These are phyloP conservation scores for Anguilla pacifica DNA, from an alignment of 2,797 vertebrate genomes.

Conservation along the genomic window DNA sequence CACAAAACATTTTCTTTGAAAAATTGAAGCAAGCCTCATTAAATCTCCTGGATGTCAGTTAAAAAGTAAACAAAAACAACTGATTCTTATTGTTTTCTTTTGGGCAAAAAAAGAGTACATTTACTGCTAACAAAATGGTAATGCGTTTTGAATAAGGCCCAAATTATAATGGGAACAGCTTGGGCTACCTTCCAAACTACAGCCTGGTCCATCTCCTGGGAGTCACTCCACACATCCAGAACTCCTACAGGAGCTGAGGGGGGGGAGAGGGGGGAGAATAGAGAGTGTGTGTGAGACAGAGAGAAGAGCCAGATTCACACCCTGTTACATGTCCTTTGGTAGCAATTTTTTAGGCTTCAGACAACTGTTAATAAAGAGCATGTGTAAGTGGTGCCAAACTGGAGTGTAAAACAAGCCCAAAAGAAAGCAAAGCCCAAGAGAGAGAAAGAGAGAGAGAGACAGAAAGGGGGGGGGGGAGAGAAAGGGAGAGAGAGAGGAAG, in stretches of 20 bases:
- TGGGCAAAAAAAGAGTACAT: background rate
- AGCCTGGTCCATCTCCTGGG: constrained; percentile 55
- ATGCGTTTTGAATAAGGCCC: background rate
- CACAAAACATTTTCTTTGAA: background rate
- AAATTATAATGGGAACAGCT: background rate
- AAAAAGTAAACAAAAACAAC: background rate
- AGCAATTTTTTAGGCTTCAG: no score
- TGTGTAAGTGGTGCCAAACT: background rate
- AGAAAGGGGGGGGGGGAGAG: constrained; percentile 12
- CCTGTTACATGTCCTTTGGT: no score
- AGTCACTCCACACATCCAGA: constrained; percentile 72
- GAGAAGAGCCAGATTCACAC: background rate
- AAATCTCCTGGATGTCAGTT: background rate
- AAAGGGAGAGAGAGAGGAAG: constrained; percentile 13
- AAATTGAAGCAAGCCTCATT: background rate
- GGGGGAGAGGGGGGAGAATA: background rate
- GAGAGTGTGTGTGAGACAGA: background rate
- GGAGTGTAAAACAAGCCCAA: background rate
- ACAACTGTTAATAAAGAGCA: background rate
- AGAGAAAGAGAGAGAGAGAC: constrained; percentile 2
- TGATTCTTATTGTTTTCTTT: background rate
- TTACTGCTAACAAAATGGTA: background rate
- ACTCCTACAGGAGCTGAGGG: constrained; percentile 64
- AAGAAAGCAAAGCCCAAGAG: no score
- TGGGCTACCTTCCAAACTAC: constrained; percentile 71